phyloP scores from a whole-genome alignment of 2,888 invertebrate genomes.

The Meandrusa payeni region DNA sequence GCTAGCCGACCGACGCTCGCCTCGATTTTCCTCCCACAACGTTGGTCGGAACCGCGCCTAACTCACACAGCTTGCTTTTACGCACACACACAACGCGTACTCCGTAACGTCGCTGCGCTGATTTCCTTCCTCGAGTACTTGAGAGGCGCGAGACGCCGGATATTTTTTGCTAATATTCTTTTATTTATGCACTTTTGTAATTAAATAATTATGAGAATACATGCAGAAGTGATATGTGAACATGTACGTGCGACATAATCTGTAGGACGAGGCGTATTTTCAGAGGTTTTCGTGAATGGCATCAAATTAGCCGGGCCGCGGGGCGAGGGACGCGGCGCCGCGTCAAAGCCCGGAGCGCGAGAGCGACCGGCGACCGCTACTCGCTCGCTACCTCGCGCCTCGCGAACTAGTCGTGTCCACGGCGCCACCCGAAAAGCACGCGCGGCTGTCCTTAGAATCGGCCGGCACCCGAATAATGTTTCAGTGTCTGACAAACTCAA shows the following conservation, averaged over 20 bases:
- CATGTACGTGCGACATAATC: constrained; percentile 30
- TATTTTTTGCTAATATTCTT: constrained; percentile 31
- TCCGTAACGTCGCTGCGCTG: constrained; percentile 56
- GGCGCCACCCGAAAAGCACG: constrained; percentile 73
- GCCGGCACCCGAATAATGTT: constrained; percentile 80
- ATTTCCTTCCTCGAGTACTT: constrained; percentile 65
- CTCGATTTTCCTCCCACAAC: constrained; percentile 55
- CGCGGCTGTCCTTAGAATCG: constrained; percentile 73
- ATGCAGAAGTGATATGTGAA: constrained; percentile 24
- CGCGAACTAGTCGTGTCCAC: constrained; percentile 67
- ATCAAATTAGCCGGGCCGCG: constrained; percentile 52
- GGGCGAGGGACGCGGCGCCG: constrained; percentile 38
- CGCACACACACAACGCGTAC: constrained; percentile 41
- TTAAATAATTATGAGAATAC: constrained; percentile 23
- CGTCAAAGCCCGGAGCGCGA: constrained; percentile 44
- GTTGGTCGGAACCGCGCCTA: constrained; percentile 43
- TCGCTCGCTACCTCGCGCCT: constrained; percentile 37
- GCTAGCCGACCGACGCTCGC: constrained; percentile 36
- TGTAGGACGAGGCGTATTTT: constrained; percentile 52
- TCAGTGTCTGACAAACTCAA: constrained; percentile 80
- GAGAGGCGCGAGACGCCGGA: constrained; percentile 47
- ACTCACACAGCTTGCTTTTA: constrained; percentile 46
- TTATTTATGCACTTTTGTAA: constrained; percentile 25
- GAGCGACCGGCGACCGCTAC: constrained; percentile 44
- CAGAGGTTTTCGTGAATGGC: constrained; percentile 71